Conservation (phyloP, 2,113 vertebrate genomes). For the Blennius ocellaris region DNA sequence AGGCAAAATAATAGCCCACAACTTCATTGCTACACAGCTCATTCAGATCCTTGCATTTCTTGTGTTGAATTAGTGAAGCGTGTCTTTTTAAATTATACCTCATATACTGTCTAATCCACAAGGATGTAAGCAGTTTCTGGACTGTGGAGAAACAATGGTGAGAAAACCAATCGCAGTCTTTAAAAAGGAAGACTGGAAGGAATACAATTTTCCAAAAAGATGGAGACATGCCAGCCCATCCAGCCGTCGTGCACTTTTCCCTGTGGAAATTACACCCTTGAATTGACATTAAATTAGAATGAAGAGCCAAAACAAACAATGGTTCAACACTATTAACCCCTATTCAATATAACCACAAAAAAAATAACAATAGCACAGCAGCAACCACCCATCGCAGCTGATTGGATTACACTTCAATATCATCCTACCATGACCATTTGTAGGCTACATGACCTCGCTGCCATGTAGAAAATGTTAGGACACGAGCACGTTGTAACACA, state of each 20-base stretch:
- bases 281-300: background rate
- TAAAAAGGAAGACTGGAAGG: too few relatives aligned
- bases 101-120: too few relatives aligned
- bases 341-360: background rate
- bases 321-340: constrained; percentile 6
- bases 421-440: constrained; percentile 27
- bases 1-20: background rate
- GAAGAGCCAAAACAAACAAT: background rate
- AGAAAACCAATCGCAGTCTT: too few relatives aligned
- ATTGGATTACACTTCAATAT: constrained; percentile 64
- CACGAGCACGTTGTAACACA: constrained; percentile 69
- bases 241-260: background rate
- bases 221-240: background rate
- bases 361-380: constrained; percentile 30
- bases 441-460: constrained; percentile 57
- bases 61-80: background rate
- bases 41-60: background rate
- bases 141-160: background rate
- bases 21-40: background rate
- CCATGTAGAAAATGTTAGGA: constrained; percentile 67
- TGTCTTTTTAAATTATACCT: too few relatives aligned
- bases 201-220: background rate
- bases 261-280: background rate
- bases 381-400: constrained; percentile 13
- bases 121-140: too few relatives aligned